Evolutionary conservation across 2,797 vertebrate species (phyloP).

Genomic region (Chiroxiphia lanceolata): DNA sequence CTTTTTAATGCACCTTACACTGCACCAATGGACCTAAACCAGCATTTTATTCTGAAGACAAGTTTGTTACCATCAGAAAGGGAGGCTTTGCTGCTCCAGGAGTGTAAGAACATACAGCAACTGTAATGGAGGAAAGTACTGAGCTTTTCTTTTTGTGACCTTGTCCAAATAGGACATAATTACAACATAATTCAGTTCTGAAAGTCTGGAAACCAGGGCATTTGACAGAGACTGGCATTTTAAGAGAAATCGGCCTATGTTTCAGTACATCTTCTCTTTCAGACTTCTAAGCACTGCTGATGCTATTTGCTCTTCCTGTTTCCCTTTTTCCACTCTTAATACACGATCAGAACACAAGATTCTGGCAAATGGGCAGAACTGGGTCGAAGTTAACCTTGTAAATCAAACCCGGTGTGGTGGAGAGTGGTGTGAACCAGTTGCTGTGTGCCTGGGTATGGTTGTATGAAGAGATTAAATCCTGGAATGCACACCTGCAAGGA

Average conservation of each 20-base stretch:
- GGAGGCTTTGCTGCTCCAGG: neutral
- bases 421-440: neutral
- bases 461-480: neutral
- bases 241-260: neutral
- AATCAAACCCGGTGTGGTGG: neutral
- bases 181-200: constrained; percentile 1
- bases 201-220: neutral
- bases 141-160: neutral
- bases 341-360: too few species aligned
- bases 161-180: neutral
- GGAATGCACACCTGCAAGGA: neutral
- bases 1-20: neutral
- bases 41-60: neutral
- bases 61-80: neutral
- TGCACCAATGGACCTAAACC: neutral
- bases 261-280: neutral
- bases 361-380: neutral
- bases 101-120: neutral
- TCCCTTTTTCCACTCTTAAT: too few species aligned
- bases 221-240: neutral
- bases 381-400: neutral
- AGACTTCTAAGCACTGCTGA: neutral
- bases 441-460: neutral
- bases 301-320: neutral
- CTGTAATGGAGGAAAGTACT: neutral